Percentiles rank a stretch among this genome's conserved stretches.
phyloP scores from a whole-genome alignment of 2,888 invertebrate genomes.

The Eupithecia abbreviata region DNA sequence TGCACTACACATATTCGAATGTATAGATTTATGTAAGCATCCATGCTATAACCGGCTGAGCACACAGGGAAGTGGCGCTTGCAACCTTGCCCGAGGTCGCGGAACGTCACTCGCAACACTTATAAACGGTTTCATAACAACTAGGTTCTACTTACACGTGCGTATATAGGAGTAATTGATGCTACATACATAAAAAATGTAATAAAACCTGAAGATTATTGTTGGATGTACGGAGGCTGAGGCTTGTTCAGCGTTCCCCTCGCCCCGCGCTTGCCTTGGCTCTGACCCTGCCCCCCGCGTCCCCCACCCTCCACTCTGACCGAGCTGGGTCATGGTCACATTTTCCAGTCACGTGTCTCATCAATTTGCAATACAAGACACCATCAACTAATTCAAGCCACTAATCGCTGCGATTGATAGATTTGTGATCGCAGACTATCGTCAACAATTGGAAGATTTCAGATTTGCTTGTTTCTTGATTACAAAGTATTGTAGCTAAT shows the following conservation, averaged over 20 bases:
- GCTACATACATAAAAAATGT: slow-evolving; percentile 14
- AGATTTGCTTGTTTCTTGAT: slow-evolving; percentile 6
- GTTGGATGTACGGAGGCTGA: slow-evolving; percentile 28
- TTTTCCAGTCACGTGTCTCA: slow-evolving; percentile 65
- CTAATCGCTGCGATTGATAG: too few species aligned
- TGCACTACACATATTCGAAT: slow-evolving; percentile 37
- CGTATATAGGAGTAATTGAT: slow-evolving; percentile 56
- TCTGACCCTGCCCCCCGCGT: slow-evolving; percentile 55
- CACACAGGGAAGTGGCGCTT: slow-evolving; percentile 78
- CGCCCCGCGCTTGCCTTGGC: slow-evolving; percentile 51
- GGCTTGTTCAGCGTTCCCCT: slow-evolving; percentile 37
- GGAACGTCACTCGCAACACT: slow-evolving; percentile 76
- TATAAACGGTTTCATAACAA: slow-evolving; percentile 76
- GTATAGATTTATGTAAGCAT: slow-evolving; percentile 60
- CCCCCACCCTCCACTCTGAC: slow-evolving; percentile 62
- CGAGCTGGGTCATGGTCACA: slow-evolving; percentile 77
- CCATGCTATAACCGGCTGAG: slow-evolving; percentile 70
- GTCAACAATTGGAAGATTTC: not conserved
- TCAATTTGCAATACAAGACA: slow-evolving; percentile 43
- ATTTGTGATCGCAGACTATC: not conserved
- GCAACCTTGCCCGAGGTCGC: slow-evolving; percentile 81
- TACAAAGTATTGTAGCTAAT: slow-evolving; percentile 18
- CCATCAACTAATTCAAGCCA: not conserved
- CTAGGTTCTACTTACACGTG: slow-evolving; percentile 49
- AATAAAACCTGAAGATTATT: not conserved